Conservation (phyloP, 2,113 vertebrate genomes). For the Dipodomys ordii region DNA sequence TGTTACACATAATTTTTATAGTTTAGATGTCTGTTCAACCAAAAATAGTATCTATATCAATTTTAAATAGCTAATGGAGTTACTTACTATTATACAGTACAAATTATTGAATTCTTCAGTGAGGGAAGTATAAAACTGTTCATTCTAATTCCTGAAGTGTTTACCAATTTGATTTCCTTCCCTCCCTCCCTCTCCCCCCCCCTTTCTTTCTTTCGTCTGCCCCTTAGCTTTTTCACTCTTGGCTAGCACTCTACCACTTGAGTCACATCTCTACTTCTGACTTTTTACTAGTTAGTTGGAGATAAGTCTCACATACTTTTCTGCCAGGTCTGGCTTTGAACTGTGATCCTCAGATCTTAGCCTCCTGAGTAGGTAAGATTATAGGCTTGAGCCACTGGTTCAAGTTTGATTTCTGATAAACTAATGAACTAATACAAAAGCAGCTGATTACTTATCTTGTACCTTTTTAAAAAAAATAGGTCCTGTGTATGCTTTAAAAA, state of each 20-base stretch:
- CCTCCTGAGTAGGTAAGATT: too few relatives aligned
- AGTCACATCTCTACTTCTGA: too few relatives aligned
- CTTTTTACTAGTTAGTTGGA: too few relatives aligned
- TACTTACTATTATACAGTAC: neutral
- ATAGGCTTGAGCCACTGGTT: too few relatives aligned
- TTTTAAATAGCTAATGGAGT: neutral
- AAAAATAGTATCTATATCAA: neutral
- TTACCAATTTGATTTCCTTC: neutral
- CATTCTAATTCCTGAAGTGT: neutral
- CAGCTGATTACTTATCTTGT: neutral
- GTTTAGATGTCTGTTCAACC: neutral
- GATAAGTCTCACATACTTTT: too few relatives aligned
- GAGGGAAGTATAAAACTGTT: neutral
- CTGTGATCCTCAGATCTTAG: too few relatives aligned
- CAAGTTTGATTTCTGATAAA: neutral
- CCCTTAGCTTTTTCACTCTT: too few relatives aligned
- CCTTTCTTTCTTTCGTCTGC: too few relatives aligned
- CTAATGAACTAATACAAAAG: slow-evolving; percentile 8
- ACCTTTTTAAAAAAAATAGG: neutral
- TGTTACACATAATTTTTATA: neutral
- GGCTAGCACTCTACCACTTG: too few relatives aligned
- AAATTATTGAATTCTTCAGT: neutral
- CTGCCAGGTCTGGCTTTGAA: too few relatives aligned
- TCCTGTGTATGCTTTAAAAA: neutral
- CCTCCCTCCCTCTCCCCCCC: too few relatives aligned